Base-by-base conservation (phyloP, 2,113 vertebrate species). In the Salminus brasiliensis region DNA sequence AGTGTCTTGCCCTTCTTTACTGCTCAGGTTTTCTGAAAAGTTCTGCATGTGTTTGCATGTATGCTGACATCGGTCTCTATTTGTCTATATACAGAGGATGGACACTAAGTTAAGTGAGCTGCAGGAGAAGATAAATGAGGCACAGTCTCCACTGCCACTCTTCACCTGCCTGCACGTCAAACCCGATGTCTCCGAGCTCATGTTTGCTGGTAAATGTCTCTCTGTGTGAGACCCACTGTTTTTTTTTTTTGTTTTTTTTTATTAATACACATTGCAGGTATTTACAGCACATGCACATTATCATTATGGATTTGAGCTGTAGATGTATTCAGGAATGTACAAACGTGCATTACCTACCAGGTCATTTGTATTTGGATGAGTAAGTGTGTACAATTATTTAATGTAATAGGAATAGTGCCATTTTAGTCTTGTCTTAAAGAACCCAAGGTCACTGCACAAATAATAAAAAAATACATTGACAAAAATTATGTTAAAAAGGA, bases 141-240 rank as follows among this genome's bases (percentile, higher is more conserved):
- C 93, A 0, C 95, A 95, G 65, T 93, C 94, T 82, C 95, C 98
- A 36, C 84, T 99, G 76, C 98, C 98, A 1, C 95, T 99, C 36
- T 99, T 99, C 78, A 99, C 97, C 0, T 99, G 98, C 78, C 94
- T 99, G 32, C 98, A 99, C 0, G 97, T 99, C 82, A 99, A 98
- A 80, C 98, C 97, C 0, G 97, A 99, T 69, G 97, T 99, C 63
- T 99, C 97, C 0, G 98, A 99, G 88, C 95, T 99, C 62, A 99
- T 98, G 96, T 99, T 98, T 92, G 97, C 97, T 89, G 97, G 98
- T 98, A 90, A 49, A 85, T 80, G 0, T 49, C n/a, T 72, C 4
- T 65, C 67, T 80, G 15, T 53, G 23, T 47, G 18, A 29, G 0
- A 49, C 18, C n/a, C 10, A 72, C 5, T 43, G 0, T 57, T 32